Conservation (phyloP, 2,888 invertebrate species). For the Coremacera marginata region DNA sequence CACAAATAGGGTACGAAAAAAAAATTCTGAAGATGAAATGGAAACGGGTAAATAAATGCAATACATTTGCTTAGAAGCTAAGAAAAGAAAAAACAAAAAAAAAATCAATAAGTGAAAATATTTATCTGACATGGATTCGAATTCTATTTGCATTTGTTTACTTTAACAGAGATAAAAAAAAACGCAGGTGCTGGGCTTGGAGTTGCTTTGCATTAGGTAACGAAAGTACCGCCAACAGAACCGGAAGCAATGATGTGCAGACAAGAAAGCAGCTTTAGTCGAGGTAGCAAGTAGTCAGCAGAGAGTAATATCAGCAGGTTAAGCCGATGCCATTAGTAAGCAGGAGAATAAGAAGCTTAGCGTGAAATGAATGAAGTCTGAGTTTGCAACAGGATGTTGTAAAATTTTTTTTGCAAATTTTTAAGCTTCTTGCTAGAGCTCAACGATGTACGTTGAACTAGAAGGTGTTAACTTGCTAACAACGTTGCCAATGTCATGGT, state of each 20-base stretch:
- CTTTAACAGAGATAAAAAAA: neutral
- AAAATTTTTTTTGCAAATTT: neutral
- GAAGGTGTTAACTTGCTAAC: neutral
- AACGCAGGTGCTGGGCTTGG: neutral
- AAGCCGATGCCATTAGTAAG: neutral
- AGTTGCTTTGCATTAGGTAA: neutral
- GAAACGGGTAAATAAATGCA: neutral
- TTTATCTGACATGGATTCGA: slow-evolving; percentile 23
- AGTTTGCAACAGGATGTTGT: neutral
- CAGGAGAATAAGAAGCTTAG: neutral
- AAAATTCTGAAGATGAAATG: neutral
- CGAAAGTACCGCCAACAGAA: neutral
- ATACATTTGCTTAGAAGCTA: neutral
- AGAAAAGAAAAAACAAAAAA: neutral
- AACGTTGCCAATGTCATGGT: neutral
- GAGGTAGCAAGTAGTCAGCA: neutral
- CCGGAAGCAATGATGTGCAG: neutral
- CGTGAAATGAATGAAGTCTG: neutral
- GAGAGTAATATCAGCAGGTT: neutral
- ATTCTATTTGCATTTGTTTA: slow-evolving; percentile 22
- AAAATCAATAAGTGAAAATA: slow-evolving; percentile 23
- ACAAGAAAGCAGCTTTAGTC: neutral
- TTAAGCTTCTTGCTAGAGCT: neutral
- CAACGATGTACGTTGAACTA: neutral
- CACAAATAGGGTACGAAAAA: neutral